phyloP scores from a whole-genome alignment of 2,888 invertebrate species.

The Tinea pellionella region DNA sequence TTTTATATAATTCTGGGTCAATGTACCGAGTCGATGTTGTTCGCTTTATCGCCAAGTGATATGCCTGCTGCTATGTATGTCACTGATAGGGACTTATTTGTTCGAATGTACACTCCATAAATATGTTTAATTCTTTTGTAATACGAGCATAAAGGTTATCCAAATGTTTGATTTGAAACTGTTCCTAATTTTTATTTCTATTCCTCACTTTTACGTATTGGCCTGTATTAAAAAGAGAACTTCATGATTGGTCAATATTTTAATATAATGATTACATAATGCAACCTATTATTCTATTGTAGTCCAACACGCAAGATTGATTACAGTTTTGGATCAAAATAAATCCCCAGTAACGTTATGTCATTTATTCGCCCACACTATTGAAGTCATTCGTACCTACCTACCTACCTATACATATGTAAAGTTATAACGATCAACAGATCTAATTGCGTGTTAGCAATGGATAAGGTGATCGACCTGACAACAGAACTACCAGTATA shows the following conservation, averaged over 20 bases:
- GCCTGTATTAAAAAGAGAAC: background rate
- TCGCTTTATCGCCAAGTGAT: constrained; percentile 50
- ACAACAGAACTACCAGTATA: constrained; percentile 33
- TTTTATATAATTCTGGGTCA: constrained; percentile 69
- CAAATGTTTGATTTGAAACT: background rate
- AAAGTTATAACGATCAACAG: constrained; percentile 18
- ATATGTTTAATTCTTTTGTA: background rate
- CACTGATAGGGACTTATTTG: constrained; percentile 49
- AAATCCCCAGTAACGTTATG: constrained; percentile 11
- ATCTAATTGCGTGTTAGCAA: constrained; percentile 15
- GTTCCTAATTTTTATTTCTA: background rate
- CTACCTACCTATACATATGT: no score
- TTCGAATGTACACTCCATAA: constrained; percentile 29
- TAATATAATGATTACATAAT: background rate
- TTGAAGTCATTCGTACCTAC: background rate
- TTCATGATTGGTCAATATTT: background rate
- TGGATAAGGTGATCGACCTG: constrained; percentile 49
- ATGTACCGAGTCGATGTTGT: constrained; percentile 63
- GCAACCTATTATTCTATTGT: constrained; percentile 3
- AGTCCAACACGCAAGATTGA: constrained; percentile 11
- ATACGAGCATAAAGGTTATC: constrained; percentile 10
- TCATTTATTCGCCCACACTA: constrained; percentile 13
- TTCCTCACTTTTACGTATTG: no score
- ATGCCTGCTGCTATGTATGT: constrained; percentile 53
- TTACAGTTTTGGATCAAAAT: constrained; percentile 13